A percentile compares a stretch with the other conserved stretches of the same genome.
These are phyloP conservation scores for Anisognathus igniventris DNA, from an alignment of 2,797 vertebrate species.

Conservation along the genomic window DNA sequence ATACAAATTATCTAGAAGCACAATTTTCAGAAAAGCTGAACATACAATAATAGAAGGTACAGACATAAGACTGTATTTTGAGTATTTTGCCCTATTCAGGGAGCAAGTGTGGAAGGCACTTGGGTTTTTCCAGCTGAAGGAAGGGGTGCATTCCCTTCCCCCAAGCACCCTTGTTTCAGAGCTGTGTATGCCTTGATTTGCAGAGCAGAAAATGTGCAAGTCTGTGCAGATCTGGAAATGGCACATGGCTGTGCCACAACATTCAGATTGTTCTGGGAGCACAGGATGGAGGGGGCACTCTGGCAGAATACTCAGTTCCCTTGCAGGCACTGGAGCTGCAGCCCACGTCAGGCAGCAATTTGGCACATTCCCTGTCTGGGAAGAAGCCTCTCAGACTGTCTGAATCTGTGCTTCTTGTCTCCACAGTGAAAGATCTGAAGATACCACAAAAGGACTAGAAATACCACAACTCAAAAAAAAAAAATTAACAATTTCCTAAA, in stretches of 20 bases:
- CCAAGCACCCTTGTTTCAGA: neutral
- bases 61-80: neutral
- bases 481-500: neutral
- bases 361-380: neutral
- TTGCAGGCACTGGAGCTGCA: slow-evolving; percentile 2
- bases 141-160: neutral
- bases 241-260: slow-evolving; percentile 19
- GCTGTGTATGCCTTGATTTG: neutral
- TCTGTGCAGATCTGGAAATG: neutral
- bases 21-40: neutral
- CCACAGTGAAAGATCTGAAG: neutral
- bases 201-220: neutral
- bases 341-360: neutral
- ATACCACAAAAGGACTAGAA: neutral
- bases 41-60: neutral
- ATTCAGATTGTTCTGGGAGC: slow-evolving; percentile 39
- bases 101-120: neutral
- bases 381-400: neutral
- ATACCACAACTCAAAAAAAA: neutral
- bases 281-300: slow-evolving; percentile 31
- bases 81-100: neutral
- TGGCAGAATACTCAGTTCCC: slow-evolving; percentile 41
- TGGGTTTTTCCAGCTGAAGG: neutral
- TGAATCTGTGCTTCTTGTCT: neutral
- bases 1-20: neutral